phyloP scores from a whole-genome alignment of 2,113 vertebrate species.

The Thermophis baileyi region DNA sequence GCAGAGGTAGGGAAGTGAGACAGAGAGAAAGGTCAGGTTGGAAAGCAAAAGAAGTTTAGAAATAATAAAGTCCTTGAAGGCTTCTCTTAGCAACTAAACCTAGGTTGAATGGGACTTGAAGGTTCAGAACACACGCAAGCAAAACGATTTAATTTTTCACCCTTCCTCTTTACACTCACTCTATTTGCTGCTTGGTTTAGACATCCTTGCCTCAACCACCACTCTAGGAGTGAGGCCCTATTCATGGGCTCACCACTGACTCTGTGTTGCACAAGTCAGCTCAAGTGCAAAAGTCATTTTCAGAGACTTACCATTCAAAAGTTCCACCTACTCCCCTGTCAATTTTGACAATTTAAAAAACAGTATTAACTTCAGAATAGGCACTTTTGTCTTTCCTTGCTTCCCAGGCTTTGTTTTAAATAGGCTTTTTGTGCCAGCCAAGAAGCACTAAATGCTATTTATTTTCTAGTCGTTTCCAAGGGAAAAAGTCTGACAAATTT shows the following conservation, averaged over 20 bases:
- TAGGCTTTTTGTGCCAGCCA: background rate
- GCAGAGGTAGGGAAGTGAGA: background rate
- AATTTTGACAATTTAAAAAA: background rate
- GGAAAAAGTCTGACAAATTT: background rate
- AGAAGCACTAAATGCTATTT: background rate
- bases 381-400: background rate
- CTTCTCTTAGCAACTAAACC: conserved; percentile 45
- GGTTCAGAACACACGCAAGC: background rate
- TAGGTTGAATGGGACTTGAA: conserved; percentile 24
- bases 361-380: background rate
- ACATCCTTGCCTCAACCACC: background rate
- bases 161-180: background rate
- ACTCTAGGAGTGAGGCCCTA: background rate
- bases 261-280: background rate
- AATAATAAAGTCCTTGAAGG: conserved; percentile 47
- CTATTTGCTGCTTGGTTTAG: background rate
- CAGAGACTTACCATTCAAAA: background rate
- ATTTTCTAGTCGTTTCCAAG: background rate
- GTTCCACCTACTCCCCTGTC: background rate
- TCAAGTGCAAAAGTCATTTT: background rate
- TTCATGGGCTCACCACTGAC: background rate
- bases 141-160: background rate
- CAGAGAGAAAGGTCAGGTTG: conserved; percentile 6
- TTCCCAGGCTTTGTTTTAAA: background rate
- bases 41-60: conserved; percentile 22